A percentile compares a stretch with the other conserved stretches of the same genome.
Evolutionary conservation across 2,888 invertebrate genomes (phyloP).

Genomic region (Pachymerium ferrugineum): DNA sequence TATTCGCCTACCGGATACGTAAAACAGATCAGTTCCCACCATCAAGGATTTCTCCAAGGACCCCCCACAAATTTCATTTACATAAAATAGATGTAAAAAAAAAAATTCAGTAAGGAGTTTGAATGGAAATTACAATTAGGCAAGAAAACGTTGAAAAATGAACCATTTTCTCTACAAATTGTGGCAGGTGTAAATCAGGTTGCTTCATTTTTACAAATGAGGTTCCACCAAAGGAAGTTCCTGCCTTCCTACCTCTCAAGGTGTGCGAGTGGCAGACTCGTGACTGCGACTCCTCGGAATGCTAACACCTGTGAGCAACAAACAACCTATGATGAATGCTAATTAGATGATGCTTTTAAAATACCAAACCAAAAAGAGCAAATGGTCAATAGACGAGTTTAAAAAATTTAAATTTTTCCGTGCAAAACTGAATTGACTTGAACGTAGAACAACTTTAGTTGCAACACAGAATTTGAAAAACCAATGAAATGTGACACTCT

Average conservation of each 20-base stretch:
- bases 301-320: conserved; percentile 6
- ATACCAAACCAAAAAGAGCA: neutral
- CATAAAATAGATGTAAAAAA: neutral
- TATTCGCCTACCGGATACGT: conserved; percentile 3
- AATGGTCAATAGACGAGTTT: neutral
- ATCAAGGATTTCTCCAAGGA: conserved; percentile 21
- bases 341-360: neutral
- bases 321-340: neutral
- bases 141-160: too few species aligned
- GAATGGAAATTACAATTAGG: too few species aligned
- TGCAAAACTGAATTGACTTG: too few species aligned
- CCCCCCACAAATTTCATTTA: neutral
- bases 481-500: too few species aligned
- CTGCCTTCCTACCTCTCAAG: conserved; percentile 1
- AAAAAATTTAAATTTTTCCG: too few species aligned
- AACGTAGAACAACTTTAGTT: too few species aligned
- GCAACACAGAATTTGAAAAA: too few species aligned
- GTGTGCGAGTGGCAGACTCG: neutral
- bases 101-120: too few species aligned
- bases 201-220: neutral
- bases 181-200: conserved; percentile 14
- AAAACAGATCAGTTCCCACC: neutral
- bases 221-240: neutral
- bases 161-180: neutral
- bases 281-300: conserved; percentile 9